Evolutionary conservation across 2,888 invertebrate genomes (phyloP), one percentile per base, ranked within the genome.

Genomic region (Lasioglossum calceatum): DNA sequence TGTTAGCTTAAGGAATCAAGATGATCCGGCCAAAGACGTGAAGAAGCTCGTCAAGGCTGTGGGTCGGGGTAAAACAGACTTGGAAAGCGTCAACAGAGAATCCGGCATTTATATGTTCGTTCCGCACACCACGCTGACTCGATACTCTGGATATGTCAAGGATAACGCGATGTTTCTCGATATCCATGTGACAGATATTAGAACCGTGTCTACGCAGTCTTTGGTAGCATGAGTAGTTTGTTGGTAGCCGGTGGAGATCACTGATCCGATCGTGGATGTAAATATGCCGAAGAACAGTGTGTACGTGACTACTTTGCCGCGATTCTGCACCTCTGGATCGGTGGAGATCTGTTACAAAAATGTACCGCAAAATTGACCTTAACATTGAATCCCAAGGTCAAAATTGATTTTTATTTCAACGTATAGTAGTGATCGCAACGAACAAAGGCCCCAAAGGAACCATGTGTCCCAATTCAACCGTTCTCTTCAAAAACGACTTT

Each of bases 1-100:
- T 87, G 96, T 98, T 19, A 96, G 96, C 14, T 95, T 98, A 42
- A 96, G 96, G 54, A 97, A 98, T 94, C 97, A 97, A 93, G 96
- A 95, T 1, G 95, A 95, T 64, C 96, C 95, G 19, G 95, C 95
- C 71, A 95, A 94, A 83, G 96, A 96, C 95, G 95, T 96, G 2
- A 91, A 89, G 32, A 93, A 94, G 85, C 86, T 93, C 23, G 93
- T 94, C 14, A 94, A 94, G 87, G 92, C 92, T 1, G 87, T 90
- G 8, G 90, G 88, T 7, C 82, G 79, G 3, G 87, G 86, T 14
- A 86, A 85, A 47, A 76, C 86, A 5, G 79, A 86, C n/a, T 84
- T 83, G 19, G 84, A 88, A n/a, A 84, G 81, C 7, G 83, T 85
- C 1, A 91, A 93, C 67, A 92, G 89, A 64, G 92, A 94, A 50